phyloP scores from a whole-genome alignment of 2,113 vertebrate genomes.

The Clupea harengus region DNA sequence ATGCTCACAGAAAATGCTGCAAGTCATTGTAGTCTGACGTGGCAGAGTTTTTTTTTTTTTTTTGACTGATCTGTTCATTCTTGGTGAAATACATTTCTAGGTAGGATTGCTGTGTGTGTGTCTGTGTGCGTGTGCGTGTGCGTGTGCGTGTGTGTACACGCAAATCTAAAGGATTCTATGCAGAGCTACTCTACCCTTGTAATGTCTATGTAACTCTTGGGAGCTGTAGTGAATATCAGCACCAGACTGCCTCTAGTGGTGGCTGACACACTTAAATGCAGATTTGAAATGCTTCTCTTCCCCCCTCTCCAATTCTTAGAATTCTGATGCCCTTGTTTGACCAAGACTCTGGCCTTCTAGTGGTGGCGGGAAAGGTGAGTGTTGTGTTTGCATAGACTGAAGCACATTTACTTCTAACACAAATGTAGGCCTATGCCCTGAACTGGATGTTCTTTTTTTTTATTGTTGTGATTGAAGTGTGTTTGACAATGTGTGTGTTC shows the following conservation, averaged over 20 bases:
- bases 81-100: no score
- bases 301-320: constrained; percentile 58
- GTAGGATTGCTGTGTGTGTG: background rate
- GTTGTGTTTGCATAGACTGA: background rate
- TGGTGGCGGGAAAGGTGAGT: constrained; percentile 84
- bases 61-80: no score
- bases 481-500: constrained; percentile 24
- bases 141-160: background rate
- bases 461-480: background rate
- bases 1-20: no score
- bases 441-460: background rate
- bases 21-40: no score
- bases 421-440: background rate
- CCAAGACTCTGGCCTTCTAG: constrained; percentile 80
- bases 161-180: background rate
- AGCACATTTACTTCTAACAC: background rate
- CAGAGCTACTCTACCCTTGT: background rate
- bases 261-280: background rate
- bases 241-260: background rate
- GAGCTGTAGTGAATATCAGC: background rate
- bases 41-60: no score
- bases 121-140: background rate
- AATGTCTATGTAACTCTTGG: background rate
- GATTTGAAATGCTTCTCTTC: background rate
- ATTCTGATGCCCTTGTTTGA: constrained; percentile 84